Evolutionary conservation across 2,797 vertebrate genomes (phyloP).

Genomic region (Champsocephalus gunnari): DNA sequence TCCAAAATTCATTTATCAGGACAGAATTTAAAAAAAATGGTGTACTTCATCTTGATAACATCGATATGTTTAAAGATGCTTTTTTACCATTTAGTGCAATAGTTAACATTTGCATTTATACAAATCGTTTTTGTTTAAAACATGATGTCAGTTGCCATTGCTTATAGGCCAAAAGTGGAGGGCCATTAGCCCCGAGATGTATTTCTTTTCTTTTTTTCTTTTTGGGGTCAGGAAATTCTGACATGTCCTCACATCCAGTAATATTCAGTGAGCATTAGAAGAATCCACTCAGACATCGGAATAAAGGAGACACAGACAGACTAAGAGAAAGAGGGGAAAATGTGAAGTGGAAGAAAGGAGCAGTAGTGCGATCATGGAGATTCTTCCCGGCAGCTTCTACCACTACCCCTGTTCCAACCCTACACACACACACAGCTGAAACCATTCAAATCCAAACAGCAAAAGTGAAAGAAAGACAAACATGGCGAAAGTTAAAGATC

Average conservation of each 20-base stretch:
- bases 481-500: constrained; percentile 64
- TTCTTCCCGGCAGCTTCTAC: constrained; percentile 76
- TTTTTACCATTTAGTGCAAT: no score
- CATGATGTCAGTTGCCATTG: not conserved
- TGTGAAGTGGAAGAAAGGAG: constrained; percentile 76
- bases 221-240: constrained; percentile 63
- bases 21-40: no score
- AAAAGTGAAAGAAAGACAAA: constrained; percentile 76
- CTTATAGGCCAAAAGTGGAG: constrained; percentile 51
- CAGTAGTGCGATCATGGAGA: constrained; percentile 62
- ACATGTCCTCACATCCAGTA: constrained; percentile 72
- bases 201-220: constrained; percentile 28
- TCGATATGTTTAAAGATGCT: no score
- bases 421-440: constrained; percentile 40
- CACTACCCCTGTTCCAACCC: constrained; percentile 45
- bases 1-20: no score
- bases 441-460: constrained; percentile 64
- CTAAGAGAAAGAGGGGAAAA: constrained; percentile 76
- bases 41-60: no score
- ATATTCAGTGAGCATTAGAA: constrained; percentile 69
- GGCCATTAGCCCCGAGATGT: constrained; percentile 62
- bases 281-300: constrained; percentile 76
- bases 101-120: no score
- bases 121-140: no score
- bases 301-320: constrained; percentile 68